Conservation (phyloP, 2,113 vertebrate genomes). For the Mesocricetus auratus region DNA sequence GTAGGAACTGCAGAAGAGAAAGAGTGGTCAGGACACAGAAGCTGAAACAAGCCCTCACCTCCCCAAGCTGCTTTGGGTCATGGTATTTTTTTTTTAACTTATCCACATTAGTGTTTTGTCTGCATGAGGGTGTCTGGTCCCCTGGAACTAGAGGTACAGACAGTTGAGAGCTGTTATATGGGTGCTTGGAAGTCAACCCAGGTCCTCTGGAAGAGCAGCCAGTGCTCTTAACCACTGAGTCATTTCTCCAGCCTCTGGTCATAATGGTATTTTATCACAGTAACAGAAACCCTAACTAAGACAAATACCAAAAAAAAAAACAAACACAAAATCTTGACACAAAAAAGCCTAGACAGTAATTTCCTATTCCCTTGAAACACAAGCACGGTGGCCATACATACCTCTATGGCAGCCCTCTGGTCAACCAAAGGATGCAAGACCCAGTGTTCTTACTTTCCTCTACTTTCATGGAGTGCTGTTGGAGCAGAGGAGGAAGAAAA, state of each 20-base stretch:
- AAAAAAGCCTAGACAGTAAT: too few relatives aligned
- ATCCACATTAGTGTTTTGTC: too few relatives aligned
- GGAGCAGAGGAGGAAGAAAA: neutral
- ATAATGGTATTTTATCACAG: neutral
- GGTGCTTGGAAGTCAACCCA: too few relatives aligned
- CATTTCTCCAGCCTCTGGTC: neutral
- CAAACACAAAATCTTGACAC: neutral
- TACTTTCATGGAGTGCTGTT: neutral
- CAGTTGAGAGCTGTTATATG: too few relatives aligned
- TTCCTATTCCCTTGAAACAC: neutral
- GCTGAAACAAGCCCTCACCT: neutral
- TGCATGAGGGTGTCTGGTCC: too few relatives aligned
- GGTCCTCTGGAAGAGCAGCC: too few relatives aligned
- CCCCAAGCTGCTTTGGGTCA: neutral
- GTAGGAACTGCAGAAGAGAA: neutral
- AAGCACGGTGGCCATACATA: fast-evolving
- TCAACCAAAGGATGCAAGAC: neutral
- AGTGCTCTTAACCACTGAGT: too few relatives aligned
- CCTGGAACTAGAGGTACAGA: too few relatives aligned
- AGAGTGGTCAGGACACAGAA: too few relatives aligned
- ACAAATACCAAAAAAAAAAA: neutral
- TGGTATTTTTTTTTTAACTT: too few relatives aligned
- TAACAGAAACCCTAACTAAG: neutral
- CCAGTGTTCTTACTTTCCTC: neutral
- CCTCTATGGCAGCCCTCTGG: neutral